phyloP scores from a whole-genome alignment of 2,797 vertebrate species.

The Channallabes apus region DNA sequence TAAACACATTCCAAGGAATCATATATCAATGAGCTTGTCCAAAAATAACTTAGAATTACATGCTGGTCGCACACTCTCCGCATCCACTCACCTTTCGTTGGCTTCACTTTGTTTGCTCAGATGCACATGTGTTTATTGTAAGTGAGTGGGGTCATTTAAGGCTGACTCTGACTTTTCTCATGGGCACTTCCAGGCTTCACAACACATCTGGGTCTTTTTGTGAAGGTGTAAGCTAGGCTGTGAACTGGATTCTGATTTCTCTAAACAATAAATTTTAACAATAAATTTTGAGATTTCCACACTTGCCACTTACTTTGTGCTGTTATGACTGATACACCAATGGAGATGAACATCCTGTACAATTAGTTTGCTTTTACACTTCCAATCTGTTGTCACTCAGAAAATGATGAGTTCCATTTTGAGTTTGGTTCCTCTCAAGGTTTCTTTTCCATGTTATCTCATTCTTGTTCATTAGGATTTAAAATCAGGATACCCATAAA shows the following conservation, averaged over 20 bases:
- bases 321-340: background rate
- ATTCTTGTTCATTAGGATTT: background rate
- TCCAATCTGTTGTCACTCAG: conserved; percentile 4
- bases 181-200: background rate
- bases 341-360: background rate
- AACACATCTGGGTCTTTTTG: conserved; percentile 3
- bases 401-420: background rate
- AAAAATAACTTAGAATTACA: conserved; percentile 57
- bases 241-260: background rate
- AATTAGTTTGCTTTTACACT: background rate
- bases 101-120: conserved; percentile 66
- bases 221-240: background rate
- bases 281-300: background rate
- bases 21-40: conserved; percentile 54
- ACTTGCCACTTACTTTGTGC: background rate
- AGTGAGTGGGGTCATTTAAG: background rate
- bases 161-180: conserved; percentile 11
- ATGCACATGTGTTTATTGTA: conserved; percentile 61
- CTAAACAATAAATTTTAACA: background rate
- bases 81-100: conserved; percentile 57
- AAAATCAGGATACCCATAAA: background rate
- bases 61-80: conserved; percentile 27
- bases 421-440: background rate
- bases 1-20: conserved; percentile 47
- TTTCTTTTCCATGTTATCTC: background rate